phyloP scores from a whole-genome alignment of 2,888 invertebrate species.

The Liposcelis brunnea region DNA sequence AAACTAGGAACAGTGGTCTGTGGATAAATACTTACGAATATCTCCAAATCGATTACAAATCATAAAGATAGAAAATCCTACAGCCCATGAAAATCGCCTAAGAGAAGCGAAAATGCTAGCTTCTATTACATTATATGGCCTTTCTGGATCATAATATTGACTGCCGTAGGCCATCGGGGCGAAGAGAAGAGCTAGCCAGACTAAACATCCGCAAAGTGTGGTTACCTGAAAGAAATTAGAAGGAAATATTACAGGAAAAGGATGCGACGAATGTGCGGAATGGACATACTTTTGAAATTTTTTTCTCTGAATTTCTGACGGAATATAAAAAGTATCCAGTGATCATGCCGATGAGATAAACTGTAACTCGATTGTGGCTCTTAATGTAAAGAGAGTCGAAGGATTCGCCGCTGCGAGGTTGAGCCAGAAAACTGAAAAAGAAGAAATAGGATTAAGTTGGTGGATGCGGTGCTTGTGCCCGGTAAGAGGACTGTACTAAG shows the following conservation, averaged over 20 bases:
- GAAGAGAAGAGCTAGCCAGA: conserved; percentile 29
- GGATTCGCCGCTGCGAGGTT: conserved; percentile 32
- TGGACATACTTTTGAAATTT: neutral
- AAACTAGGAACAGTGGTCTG: too few species aligned
- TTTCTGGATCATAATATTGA: conserved; percentile 30
- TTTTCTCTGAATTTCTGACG: conserved; percentile 20
- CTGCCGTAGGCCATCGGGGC: conserved; percentile 30
- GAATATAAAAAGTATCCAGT: conserved; percentile 31
- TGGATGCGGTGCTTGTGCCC: too few species aligned
- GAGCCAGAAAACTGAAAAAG: conserved; percentile 30
- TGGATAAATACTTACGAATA: conserved; percentile 36
- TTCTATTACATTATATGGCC: conserved; percentile 32
- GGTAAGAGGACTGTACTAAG: conserved; percentile 9
- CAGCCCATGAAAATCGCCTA: conserved; percentile 36
- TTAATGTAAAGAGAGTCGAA: conserved; percentile 37
- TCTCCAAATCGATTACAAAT: conserved; percentile 34
- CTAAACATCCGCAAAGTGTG: conserved; percentile 26
- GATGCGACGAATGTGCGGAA: too few species aligned
- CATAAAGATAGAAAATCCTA: conserved; percentile 30
- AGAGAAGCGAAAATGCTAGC: conserved; percentile 36
- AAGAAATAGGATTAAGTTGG: conserved; percentile 13
- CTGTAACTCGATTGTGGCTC: conserved; percentile 37
- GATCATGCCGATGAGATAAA: conserved; percentile 38
- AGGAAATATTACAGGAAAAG: too few species aligned
- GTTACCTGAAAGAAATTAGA: conserved; percentile 28